Evolutionary conservation across 2,797 vertebrate genomes (phyloP), one percentile per base, ranked within the genome.

Genomic region (Otolemur crassicaudatus): DNA sequence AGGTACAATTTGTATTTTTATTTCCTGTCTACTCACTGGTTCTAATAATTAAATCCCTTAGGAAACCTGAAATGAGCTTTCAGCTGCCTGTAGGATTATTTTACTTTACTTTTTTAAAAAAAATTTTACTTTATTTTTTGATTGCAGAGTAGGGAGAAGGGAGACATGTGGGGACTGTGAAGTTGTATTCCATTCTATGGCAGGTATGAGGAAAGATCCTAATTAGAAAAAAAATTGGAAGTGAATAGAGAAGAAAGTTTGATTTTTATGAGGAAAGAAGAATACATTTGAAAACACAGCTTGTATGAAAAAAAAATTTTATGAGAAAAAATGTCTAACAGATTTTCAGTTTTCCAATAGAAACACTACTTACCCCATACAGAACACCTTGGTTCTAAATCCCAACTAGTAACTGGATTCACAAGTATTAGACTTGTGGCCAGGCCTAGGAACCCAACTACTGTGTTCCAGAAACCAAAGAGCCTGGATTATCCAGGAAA

Each of bases 61-160:
- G 40, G 79, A 95, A 43, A 81, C 4, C n/a, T 37, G 7, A 84
- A 80, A 76, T 7, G 69, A n/a, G 69, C 2, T 63, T 80, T 95
- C 40, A 40, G 31, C 7, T 94, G 46, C 43, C n/a, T 84, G 92
- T 29, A 84, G 17, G 46, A 77, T 73, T 63, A 69, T 40, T n/a
- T 92, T 75, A 89, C 63, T 83, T 95, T 85, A 84, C n/a, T 49
- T 49, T 49, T 49, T 49, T 49, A 13, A 49, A 40, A 40, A 40
- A 40, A 40, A 69, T 40, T n/a, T 92, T 75, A 89, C 63, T 89
- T 95, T 86, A 84, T 37, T 82, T 90, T 96, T 56, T 80, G 46
- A 87, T 6, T 81, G 49, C 7, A 12, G 31, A 19, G 3, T 12
- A 65, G 40, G 53, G 3, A 6, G 3, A 1, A 10, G n/a, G 46